phyloP scores from a whole-genome alignment of 1,140 invertebrate genomes.

The Pseudomyrmex pallidus region DNA sequence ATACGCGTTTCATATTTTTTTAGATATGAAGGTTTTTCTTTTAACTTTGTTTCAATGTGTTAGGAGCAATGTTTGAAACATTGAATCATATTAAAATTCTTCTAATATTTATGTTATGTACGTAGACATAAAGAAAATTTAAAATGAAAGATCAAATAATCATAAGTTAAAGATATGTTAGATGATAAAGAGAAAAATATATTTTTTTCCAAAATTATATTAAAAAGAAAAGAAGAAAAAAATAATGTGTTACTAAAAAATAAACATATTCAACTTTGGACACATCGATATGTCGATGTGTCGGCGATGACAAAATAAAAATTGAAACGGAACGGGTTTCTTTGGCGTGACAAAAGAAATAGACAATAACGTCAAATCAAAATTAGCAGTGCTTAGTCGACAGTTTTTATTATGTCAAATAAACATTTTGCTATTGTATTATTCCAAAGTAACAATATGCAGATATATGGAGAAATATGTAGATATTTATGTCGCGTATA shows the following conservation, averaged over 20 bases:
- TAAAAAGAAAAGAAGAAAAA: too few species aligned
- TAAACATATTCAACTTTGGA: constrained; percentile 10
- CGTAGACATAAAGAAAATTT: neutral
- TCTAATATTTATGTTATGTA: neutral
- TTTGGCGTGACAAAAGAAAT: constrained; percentile 41
- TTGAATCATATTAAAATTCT: neutral
- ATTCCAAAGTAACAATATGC: constrained; percentile 17
- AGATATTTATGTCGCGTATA: neutral
- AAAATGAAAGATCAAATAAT: too few species aligned
- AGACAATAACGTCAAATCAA: constrained; percentile 68
- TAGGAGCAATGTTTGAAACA: neutral
- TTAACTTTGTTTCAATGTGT: constrained; percentile 4
- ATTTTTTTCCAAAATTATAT: too few species aligned
- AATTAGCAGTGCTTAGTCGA: constrained; percentile 66
- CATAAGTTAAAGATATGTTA: too few species aligned
- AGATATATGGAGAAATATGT: neutral
- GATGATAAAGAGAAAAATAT: too few species aligned
- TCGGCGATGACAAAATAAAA: constrained; percentile 41
- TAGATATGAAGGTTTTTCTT: neutral
- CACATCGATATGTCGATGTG: constrained; percentile 5
- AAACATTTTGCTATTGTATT: constrained; percentile 23
- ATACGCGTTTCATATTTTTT: constrained; percentile 30
- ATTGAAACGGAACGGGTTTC: constrained; percentile 21
- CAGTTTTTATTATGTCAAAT: constrained; percentile 66
- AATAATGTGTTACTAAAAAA: neutral